Evolutionary conservation across 2,797 vertebrate genomes (phyloP), one percentile per base, ranked within the genome.

Genomic region (Molossus alvarezi): DNA sequence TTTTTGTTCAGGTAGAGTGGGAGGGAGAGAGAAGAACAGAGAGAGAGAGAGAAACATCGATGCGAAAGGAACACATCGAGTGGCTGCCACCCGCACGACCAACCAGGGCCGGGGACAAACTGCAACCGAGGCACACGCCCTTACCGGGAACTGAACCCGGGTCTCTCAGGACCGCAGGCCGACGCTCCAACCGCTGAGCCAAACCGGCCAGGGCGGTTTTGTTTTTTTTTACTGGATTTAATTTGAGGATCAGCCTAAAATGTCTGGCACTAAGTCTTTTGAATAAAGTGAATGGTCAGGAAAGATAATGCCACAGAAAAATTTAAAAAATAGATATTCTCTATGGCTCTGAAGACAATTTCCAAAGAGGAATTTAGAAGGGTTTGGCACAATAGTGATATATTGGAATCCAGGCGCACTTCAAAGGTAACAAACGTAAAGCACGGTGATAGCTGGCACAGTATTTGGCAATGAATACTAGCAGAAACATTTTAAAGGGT

Each of bases 401-500:
- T 57, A 84, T 15, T 65, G 12, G n/a, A 91, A 88, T 65, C 12
- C 37, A 65, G 48, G 57, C 13, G 77, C 21, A 95, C 14, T 82
- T 85, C 62, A 88, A 71, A 88, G 14, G 21, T n/a, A 84, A 91
- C n/a, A 82, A 27, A 89, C 76, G 85, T 76, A 51, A 90, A 58
- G 33, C 20, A 60, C 55, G 7, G 76, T 53, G 67, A 58, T 58
- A 33, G 7, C 7, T 73, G 37, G 27, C 18, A 93, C 5, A 65
- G 73, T 48, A 77, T 17, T 73, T 65, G n/a, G 45, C 14, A 72
- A 1, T n/a, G 85, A 96, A 81, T 45, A 73, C 1, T 33, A 62
- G 7, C 23, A 91, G 51, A 91, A 83, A 72, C 8, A 3, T n/a
- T 33, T 77, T 69, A 69, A 90, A 93, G 57, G 29, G 72, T 25